Evolutionary conservation across 2,113 vertebrate genomes (phyloP).

Genomic region (Numida meleagris): DNA sequence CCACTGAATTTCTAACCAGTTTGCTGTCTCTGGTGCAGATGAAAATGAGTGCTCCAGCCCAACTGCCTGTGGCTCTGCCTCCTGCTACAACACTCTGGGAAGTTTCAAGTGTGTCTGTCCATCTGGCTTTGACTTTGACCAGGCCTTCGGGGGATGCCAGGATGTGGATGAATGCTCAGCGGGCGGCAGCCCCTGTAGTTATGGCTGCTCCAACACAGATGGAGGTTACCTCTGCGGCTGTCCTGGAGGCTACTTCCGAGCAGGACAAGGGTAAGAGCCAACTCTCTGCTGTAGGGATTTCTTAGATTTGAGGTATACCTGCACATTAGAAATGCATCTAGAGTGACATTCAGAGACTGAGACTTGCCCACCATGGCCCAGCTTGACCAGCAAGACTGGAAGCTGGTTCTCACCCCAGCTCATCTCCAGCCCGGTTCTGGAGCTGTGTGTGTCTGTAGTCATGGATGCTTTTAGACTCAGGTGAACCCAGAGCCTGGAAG

Average conservation of each 20-base stretch:
- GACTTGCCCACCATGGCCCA: not conserved
- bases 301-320: not conserved
- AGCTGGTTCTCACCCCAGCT: not conserved
- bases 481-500: not conserved
- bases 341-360: not conserved
- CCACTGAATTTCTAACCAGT: not conserved
- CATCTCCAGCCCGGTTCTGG: not conserved
- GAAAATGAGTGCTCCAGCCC: constrained; percentile 90
- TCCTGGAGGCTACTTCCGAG: constrained; percentile 89
- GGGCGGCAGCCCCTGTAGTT: constrained; percentile 85
- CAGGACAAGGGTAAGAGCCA: constrained; percentile 90
- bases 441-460: not conserved
- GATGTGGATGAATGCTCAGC: constrained; percentile 90
- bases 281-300: not conserved
- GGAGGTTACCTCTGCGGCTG: constrained; percentile 94
- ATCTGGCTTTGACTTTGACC: constrained; percentile 91
- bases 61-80: constrained; percentile 85
- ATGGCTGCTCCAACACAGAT: constrained; percentile 92
- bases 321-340: not conserved
- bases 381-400: not conserved
- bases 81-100: constrained; percentile 95
- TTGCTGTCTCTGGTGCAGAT: constrained; percentile 71
- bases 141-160: constrained; percentile 83
- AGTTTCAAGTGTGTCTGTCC: constrained; percentile 95
- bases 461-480: not conserved